phyloP scores from a whole-genome alignment of 2,113 vertebrate genomes.

The Etheostoma spectabile region DNA sequence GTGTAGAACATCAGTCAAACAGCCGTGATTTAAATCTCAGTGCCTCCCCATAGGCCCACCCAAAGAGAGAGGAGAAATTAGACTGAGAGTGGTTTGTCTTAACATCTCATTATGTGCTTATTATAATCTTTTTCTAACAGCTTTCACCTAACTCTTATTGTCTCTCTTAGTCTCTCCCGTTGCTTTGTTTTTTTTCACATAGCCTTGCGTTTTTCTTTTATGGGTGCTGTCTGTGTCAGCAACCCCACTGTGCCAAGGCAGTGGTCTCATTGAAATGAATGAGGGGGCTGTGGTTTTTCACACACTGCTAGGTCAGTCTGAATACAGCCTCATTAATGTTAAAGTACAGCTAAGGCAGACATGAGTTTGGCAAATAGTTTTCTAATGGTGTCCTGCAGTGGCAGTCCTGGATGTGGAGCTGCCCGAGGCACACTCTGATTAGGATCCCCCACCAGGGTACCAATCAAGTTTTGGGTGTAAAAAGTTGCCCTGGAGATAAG shows the following conservation, averaged over 20 bases:
- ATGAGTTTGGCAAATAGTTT: not conserved
- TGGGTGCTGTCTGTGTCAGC: not conserved
- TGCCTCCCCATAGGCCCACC: conserved; percentile 68
- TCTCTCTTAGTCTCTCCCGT: not conserved
- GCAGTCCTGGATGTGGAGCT: not conserved
- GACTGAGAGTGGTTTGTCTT: conserved; percentile 34
- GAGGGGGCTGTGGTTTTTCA: not conserved
- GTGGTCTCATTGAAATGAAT: conserved; percentile 10
- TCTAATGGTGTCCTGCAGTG: conserved; percentile 1
- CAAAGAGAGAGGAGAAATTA: conserved; percentile 64
- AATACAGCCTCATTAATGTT: not conserved
- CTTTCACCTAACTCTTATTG: conserved; percentile 19
- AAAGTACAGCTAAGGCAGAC: not conserved
- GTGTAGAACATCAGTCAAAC: conserved; percentile 75
- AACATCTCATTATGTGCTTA: conserved; percentile 43
- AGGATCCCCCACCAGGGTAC: not conserved
- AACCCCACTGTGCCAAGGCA: not conserved
- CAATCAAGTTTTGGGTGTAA: conserved; percentile 2
- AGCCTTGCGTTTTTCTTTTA: not conserved
- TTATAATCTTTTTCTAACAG: not conserved
- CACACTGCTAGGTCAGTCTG: not conserved
- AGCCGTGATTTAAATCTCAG: conserved; percentile 67
- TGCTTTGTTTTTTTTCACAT: not conserved
- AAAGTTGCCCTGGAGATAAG: not conserved
- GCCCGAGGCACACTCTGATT: not conserved